phyloP scores from a whole-genome alignment of 2,888 invertebrate species.

The Cataglyphis albicans region DNA sequence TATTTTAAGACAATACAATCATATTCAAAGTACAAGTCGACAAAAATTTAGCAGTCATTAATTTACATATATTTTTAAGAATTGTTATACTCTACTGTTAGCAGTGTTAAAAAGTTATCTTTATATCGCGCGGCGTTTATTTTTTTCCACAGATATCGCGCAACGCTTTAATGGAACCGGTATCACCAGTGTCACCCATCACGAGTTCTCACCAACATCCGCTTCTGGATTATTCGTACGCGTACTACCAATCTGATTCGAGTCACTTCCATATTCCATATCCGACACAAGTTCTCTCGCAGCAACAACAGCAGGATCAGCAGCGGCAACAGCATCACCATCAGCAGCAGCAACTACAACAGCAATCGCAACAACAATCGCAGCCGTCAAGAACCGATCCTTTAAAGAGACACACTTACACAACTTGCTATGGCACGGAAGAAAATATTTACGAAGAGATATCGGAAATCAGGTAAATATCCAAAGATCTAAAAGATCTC shows the following conservation, averaged over 20 bases:
- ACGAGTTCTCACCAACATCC: slow-evolving; percentile 69
- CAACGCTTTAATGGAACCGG: slow-evolving; percentile 65
- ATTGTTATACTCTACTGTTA: background rate
- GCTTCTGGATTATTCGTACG: slow-evolving; percentile 91
- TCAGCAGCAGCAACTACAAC: slow-evolving; percentile 76
- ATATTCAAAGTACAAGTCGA: background rate
- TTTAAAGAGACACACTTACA: slow-evolving; percentile 89
- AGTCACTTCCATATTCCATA: slow-evolving; percentile 89
- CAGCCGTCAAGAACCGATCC: slow-evolving; percentile 72
- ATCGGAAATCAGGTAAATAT: slow-evolving; percentile 88
- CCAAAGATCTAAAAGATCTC: background rate
- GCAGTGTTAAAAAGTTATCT: background rate
- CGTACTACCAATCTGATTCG: slow-evolving; percentile 92
- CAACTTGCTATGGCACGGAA: slow-evolving; percentile 93
- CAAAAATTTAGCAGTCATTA: background rate
- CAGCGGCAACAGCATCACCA: slow-evolving; percentile 60
- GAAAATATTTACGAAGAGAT: slow-evolving; percentile 95
- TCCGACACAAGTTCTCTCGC: slow-evolving; percentile 87
- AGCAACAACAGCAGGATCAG: slow-evolving; percentile 84
- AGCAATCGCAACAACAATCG: slow-evolving; percentile 82
- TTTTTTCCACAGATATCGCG: slow-evolving; percentile 65
- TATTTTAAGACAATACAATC: background rate
- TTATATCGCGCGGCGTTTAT: background rate
- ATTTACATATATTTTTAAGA: background rate
- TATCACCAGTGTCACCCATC: slow-evolving; percentile 62